Conservation (phyloP, 2,888 invertebrate species). For the Lasiommata megera region DNA sequence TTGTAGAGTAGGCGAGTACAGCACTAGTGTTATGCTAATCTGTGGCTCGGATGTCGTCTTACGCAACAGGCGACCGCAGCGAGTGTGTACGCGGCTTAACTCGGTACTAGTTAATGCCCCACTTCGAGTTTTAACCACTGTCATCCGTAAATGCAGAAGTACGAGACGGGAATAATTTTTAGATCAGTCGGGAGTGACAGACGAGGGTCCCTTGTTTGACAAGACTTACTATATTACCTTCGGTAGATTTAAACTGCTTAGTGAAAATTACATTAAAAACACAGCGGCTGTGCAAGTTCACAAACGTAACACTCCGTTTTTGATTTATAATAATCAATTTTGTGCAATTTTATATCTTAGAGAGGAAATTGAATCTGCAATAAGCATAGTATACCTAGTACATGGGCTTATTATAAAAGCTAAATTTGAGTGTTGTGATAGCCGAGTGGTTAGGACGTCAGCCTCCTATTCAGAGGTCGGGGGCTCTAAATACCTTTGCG, state of each 20-base stretch:
- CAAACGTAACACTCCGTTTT: too few species aligned
- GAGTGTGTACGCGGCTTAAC: constrained; percentile 65
- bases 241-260: neutral
- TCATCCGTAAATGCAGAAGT: constrained; percentile 36
- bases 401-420: too few species aligned
- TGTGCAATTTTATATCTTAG: too few species aligned
- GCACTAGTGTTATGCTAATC: constrained; percentile 73
- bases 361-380: too few species aligned
- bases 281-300: neutral
- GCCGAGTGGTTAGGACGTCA: too few species aligned
- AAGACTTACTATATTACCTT: neutral
- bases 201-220: constrained; percentile 9
- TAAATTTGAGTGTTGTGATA: too few species aligned
- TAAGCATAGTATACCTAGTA: too few species aligned
- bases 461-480: too few species aligned
- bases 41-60: constrained; percentile 74
- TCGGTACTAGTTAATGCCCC: constrained; percentile 55
- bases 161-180: constrained; percentile 23
- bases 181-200: constrained; percentile 17
- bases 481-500: too few species aligned
- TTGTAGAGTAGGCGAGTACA: constrained; percentile 27
- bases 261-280: neutral
- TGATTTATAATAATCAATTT: too few species aligned
- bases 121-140: constrained; percentile 52
- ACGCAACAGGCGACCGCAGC: constrained; percentile 72